A percentile compares a stretch with the other conserved stretches of the same genome.
These are phyloP conservation scores for Oreocharis arfaki DNA, from an alignment of 2,113 vertebrate species.

Conservation along the genomic window DNA sequence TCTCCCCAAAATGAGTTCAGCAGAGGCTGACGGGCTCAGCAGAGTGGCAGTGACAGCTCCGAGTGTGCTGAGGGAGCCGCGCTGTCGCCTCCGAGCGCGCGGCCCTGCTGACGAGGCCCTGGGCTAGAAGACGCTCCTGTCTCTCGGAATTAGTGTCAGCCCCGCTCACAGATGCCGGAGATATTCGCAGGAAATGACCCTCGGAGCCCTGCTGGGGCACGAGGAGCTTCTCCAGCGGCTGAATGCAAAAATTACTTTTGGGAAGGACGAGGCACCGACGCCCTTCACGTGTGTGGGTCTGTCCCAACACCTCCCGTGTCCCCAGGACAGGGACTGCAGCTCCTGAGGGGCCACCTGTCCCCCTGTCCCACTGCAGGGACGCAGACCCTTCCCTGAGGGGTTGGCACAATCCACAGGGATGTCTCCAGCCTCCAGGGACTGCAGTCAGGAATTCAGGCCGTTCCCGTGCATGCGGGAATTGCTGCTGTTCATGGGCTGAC, in stretches of 20 bases:
- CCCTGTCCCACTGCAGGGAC: neutral
- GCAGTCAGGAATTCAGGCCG: neutral
- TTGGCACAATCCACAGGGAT: neutral
- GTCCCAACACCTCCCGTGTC: accelerated
- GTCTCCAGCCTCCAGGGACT: neutral
- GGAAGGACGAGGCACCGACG: neutral
- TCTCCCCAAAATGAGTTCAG: neutral
- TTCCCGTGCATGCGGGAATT: neutral
- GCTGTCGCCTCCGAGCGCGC: neutral
- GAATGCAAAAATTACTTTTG: neutral
- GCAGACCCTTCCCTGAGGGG: neutral
- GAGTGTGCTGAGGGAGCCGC: neutral
- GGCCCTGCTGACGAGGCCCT: neutral
- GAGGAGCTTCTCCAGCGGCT: neutral
- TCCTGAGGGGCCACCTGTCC: neutral
- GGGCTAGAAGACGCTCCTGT: constrained; percentile 1
- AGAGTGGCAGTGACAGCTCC: neutral
- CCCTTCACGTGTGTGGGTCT: neutral
- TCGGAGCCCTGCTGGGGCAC: neutral
- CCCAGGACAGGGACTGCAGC: neutral
- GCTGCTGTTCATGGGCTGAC: neutral
- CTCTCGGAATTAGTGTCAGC: neutral
- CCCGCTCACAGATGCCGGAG: neutral
- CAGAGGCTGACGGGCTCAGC: neutral
- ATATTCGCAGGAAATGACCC: neutral